Conservation (phyloP, 2,888 invertebrate species). For the Gastrophysa polygoni region DNA sequence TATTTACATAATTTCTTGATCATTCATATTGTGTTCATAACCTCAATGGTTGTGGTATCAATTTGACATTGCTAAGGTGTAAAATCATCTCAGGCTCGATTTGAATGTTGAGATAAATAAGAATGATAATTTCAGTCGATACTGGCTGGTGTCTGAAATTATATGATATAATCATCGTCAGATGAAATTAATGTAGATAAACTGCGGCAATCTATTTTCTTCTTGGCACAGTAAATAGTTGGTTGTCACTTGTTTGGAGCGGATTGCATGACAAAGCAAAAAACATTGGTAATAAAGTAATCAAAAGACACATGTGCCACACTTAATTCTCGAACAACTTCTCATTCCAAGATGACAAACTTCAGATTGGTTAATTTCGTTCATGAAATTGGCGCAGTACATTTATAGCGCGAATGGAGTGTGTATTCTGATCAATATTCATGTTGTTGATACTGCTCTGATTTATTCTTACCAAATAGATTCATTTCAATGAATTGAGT, state of each 20-base stretch:
- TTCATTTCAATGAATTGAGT: too few relatives aligned
- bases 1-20: too few relatives aligned
- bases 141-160: background rate
- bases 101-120: too few relatives aligned
- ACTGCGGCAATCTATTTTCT: constrained; percentile 33
- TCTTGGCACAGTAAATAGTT: constrained; percentile 45
- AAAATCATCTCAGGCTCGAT: too few relatives aligned
- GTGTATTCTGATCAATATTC: too few relatives aligned
- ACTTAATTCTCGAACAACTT: constrained; percentile 40
- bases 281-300: constrained; percentile 32
- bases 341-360: constrained; percentile 31
- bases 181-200: background rate
- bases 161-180: background rate
- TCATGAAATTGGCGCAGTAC: background rate
- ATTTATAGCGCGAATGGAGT: background rate
- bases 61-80: too few relatives aligned
- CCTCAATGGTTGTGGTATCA: too few relatives aligned
- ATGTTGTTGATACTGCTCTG: too few relatives aligned
- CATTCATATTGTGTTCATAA: too few relatives aligned
- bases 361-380: background rate
- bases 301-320: constrained; percentile 46
- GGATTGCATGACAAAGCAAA: constrained; percentile 41
- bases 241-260: constrained; percentile 43
- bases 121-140: background rate
- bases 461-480: too few relatives aligned